These are phyloP conservation scores for Pristionchus maxplancki DNA, from an alignment of 2,888 invertebrate genomes.

Conservation along the genomic window DNA sequence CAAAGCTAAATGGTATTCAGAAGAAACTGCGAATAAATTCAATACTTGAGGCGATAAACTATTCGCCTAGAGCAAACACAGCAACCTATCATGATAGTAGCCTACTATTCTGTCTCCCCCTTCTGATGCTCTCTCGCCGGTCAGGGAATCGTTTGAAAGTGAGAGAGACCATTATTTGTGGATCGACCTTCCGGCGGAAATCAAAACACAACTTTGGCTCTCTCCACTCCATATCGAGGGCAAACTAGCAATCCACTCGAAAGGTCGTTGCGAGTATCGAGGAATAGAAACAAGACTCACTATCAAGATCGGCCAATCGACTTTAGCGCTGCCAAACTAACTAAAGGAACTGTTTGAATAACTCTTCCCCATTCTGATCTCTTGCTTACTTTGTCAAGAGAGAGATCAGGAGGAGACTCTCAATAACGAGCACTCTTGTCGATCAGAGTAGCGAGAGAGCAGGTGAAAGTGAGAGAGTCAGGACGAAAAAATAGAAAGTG, in stretches of 20 bases:
- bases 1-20: too few relatives aligned
- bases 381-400: too few relatives aligned
- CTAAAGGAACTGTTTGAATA: background rate
- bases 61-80: background rate
- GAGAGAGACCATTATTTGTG: too few relatives aligned
- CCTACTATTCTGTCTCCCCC: background rate
- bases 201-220: background rate
- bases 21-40: too few relatives aligned
- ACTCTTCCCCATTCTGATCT: too few relatives aligned
- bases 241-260: background rate
- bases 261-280: background rate
- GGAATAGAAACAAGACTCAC: too few relatives aligned
- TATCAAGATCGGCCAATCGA: background rate
- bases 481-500: too few relatives aligned
- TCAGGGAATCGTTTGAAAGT: too few relatives aligned
- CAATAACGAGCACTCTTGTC: background rate
- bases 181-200: background rate
- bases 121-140: too few relatives aligned
- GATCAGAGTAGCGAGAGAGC: background rate
- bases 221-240: background rate
- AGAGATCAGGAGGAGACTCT: background rate
- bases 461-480: background rate
- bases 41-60: too few relatives aligned
- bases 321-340: background rate
- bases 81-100: background rate